Base-by-base conservation (phyloP, 1,140 invertebrate species). In the Caligus rogercresseyi region DNA sequence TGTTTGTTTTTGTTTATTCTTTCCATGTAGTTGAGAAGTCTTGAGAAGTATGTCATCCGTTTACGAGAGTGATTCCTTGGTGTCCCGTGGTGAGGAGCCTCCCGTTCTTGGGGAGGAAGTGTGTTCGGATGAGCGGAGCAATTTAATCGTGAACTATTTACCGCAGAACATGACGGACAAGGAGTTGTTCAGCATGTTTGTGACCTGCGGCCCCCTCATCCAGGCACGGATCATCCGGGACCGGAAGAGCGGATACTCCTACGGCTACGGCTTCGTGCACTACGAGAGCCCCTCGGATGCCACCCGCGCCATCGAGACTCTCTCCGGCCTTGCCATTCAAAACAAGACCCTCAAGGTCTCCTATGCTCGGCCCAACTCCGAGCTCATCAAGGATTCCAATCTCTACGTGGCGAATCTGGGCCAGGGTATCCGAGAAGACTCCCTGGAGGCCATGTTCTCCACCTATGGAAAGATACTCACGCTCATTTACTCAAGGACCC, bases 241-340 rank as follows among this genome's bases (percentile, higher is more conserved):
- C 70, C 85, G 84, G 69, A 85, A 85, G 79, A 91, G 89, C 74
- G 88, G 88, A 20, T 95, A 95, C 73, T 92, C 88, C 73, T 95
- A 89, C 74, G 91, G 92, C 15, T 96, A 93, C 75, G 91, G 89
- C 18, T 96, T 96, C 77, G 89, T 95, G 16, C 92, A 94, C 72
- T 96, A 88, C 73, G 77, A 81, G 24, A 83, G 81, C 66, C 81
- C 85, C 65, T 83, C 87, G 71, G 88, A 92, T 77, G 90, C 90
- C 19, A 74, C 80, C 43, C 80, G 82, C 68, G 91, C 91, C 24
- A 92, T 94, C 65, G 79, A 82, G 67, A 82, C 83, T 4, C 78
- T 94, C 65, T 93, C 94, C 74, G 89, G 90, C 20, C 81, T 88
- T 65, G 83, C 87, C 71, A 79, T 92, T 31, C 83, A 87, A 69